Evolutionary conservation across 2,797 vertebrate species (phyloP).

Genomic region (Phataginus tetradactyla): DNA sequence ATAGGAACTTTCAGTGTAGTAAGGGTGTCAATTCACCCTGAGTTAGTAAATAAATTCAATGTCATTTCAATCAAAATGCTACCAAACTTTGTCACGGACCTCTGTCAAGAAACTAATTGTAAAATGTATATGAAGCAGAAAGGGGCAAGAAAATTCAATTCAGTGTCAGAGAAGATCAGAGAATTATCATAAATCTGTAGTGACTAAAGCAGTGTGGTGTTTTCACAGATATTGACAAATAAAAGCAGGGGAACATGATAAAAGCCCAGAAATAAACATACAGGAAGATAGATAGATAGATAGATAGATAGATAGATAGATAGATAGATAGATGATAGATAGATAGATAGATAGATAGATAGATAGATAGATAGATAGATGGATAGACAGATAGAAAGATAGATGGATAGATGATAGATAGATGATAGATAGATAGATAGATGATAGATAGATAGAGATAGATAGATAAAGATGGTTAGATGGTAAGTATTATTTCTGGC

Average conservation of each 20-base stretch:
- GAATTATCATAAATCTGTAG: not conserved
- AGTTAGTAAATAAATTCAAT: not conserved
- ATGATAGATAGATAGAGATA: not conserved
- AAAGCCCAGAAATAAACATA: not conserved
- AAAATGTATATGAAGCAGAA: not conserved
- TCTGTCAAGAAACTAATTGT: not conserved
- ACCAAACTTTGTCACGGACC: not conserved
- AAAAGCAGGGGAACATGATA: not conserved
- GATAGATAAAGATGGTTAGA: not conserved
- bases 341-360: not conserved
- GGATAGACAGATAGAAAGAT: not conserved
- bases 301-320: no score
- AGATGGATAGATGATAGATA: no score
- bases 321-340: not conserved
- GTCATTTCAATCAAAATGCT: not conserved
- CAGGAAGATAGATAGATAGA: not conserved
- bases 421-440: no score
- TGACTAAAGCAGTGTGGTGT: not conserved
- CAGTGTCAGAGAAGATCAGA: not conserved
- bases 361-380: not conserved
- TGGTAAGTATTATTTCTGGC: not conserved
- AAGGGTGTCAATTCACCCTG: not conserved
- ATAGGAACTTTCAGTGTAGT: not conserved
- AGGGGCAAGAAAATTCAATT: not conserved
- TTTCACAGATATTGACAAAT: not conserved